These are phyloP conservation scores for Neotoxoptera formosana DNA, from an alignment of 1,140 invertebrate species.

Conservation along the genomic window DNA sequence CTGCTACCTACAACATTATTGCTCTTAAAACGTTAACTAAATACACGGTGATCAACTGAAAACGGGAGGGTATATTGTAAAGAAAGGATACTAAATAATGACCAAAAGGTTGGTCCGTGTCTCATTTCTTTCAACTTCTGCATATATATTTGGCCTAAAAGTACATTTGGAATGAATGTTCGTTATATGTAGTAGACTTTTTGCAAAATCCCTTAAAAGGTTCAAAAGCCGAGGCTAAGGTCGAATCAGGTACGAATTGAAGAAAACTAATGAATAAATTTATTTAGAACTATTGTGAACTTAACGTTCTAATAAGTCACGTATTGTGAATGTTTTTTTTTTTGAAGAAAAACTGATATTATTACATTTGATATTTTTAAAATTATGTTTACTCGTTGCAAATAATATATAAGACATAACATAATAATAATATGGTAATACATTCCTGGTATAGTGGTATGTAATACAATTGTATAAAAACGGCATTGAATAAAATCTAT, in stretches of 20 bases:
- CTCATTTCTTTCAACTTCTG: background rate
- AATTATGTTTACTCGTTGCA: background rate
- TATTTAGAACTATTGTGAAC: background rate
- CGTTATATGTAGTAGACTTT: background rate
- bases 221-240: background rate
- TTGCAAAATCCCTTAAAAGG: background rate
- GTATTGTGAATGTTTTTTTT: background rate
- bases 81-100: conserved; percentile 17
- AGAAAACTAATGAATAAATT: background rate
- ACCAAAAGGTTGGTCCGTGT: background rate
- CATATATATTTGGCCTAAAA: background rate
- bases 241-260: background rate
- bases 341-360: background rate
- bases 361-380: background rate
- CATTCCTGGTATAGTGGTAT: background rate
- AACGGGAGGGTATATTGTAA: background rate
- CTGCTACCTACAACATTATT: background rate
- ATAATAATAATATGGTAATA: background rate
- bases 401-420: background rate
- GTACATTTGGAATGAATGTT: background rate
- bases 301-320: background rate
- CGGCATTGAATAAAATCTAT: too few species aligned
- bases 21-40: background rate
- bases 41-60: background rate
- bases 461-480: too few species aligned